Evolutionary conservation across 2,888 invertebrate genomes (phyloP).

Genomic region (Tethea ocularis): DNA sequence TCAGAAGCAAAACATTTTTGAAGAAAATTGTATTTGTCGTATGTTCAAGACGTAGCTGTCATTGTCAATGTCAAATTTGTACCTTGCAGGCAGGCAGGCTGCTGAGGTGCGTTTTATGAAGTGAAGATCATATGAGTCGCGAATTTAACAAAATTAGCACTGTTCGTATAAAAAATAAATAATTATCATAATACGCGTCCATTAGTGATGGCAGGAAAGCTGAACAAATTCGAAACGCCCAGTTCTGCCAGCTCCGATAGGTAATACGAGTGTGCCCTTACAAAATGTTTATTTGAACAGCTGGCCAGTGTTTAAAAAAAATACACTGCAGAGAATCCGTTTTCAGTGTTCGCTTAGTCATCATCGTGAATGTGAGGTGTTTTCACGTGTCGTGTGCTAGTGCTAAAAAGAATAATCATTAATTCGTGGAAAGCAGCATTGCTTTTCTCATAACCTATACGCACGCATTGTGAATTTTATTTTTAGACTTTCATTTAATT

Average conservation of each 20-base stretch:
- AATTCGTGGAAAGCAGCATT: conserved; percentile 45
- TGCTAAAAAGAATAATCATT: conserved; percentile 41
- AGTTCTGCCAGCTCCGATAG: conserved; percentile 96
- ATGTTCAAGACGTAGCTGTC: conserved; percentile 37
- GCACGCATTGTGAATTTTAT: conserved; percentile 72
- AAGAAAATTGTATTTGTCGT: neutral
- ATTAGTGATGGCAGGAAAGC: conserved; percentile 76
- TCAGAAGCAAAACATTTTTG: neutral
- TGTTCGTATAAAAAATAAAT: conserved; percentile 31
- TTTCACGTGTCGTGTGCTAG: conserved; percentile 53
- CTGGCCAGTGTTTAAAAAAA: conserved; percentile 68
- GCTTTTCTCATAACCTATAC: conserved; percentile 70
- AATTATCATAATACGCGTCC: conserved; percentile 40
- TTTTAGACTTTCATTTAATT: conserved; percentile 78
- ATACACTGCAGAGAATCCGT: conserved; percentile 49
- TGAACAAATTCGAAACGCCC: conserved; percentile 90
- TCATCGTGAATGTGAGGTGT: conserved; percentile 49
- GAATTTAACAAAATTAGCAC: conserved; percentile 44
- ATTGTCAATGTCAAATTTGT: conserved; percentile 35
- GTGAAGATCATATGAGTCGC: too few species aligned
- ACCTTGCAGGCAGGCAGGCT: conserved; percentile 21
- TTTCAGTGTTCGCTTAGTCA: conserved; percentile 62
- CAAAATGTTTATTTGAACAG: conserved; percentile 76
- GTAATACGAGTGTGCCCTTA: conserved; percentile 82
- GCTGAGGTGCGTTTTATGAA: conserved; percentile 40